A percentile compares a stretch with the other conserved stretches of the same genome.
Evolutionary conservation across 1,140 invertebrate genomes (phyloP).

Genomic region (Lordiphosa mommai): DNA sequence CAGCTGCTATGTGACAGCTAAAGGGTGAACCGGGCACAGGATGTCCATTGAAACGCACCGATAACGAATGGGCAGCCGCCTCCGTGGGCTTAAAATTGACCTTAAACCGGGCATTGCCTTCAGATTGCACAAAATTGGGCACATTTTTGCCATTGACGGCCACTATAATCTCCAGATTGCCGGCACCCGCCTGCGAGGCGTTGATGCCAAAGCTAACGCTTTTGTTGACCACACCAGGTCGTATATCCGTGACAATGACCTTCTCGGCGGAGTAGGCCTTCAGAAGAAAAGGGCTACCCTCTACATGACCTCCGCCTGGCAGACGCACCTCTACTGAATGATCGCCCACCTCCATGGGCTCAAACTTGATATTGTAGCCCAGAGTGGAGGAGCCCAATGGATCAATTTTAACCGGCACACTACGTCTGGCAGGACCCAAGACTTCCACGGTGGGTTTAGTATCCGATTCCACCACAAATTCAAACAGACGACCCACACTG

Average conservation of each 20-base stretch:
- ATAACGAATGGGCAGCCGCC: constrained; percentile 91
- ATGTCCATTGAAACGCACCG: constrained; percentile 97
- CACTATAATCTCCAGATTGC: constrained; percentile 98
- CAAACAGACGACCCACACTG: constrained; percentile 90
- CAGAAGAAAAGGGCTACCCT: constrained; percentile 95
- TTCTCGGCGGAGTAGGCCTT: constrained; percentile 97
- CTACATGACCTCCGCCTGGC: constrained; percentile 88
- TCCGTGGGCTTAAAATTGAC: constrained; percentile 98
- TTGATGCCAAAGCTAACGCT: constrained; percentile 96
- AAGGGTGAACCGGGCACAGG: constrained; percentile 96
- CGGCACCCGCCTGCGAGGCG: constrained; percentile 89
- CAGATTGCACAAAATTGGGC: constrained; percentile 98
- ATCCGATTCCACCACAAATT: constrained; percentile 91
- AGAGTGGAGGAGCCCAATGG: constrained; percentile 79
- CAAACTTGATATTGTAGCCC: constrained; percentile 87
- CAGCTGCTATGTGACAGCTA: constrained; percentile 86
- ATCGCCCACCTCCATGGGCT: constrained; percentile 94
- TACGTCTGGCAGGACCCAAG: constrained; percentile 86
- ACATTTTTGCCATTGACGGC: constrained; percentile 98
- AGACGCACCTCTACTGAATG: constrained; percentile 93
- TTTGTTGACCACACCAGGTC: constrained; percentile 92
- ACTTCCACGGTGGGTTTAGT: constrained; percentile 89
- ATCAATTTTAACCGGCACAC: constrained; percentile 84
- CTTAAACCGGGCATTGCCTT: constrained; percentile 96
- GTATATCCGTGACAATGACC: constrained; percentile 92